Base-by-base conservation (phyloP, 2,888 invertebrate species). In the Tinea trinotella region DNA sequence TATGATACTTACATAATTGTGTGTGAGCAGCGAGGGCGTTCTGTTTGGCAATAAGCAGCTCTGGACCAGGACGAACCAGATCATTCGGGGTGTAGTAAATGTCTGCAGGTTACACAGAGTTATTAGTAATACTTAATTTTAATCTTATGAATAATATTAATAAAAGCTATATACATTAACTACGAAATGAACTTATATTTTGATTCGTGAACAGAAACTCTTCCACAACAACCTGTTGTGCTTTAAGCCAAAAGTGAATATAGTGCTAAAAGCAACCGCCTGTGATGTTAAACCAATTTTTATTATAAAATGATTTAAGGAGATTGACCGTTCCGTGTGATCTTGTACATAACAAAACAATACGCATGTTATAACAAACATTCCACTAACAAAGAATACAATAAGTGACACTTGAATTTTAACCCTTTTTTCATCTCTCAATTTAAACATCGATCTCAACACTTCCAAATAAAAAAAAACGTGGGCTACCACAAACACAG, bases 1-100 rank as follows among this genome's bases (percentile, higher is more conserved):
- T n/a, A n/a, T n/a, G n/a, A n/a, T 30, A 77, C 81, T 74, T 56
- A 85, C 85, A 85, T 54, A 84, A 63, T 57, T 84, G 83, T 60
- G 81, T 75, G 62, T 84, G 84, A 48, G 85, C 85, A 0, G 85
- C 84, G 0, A 85, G 60, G 0, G 84, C 84, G 62, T 85, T 85
- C 59, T 85, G 85, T 54, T 85, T 85, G 1, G 85, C 84, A 55
- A 83, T 85, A 1, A 85, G 68, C 54, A 81, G 60, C 62, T 85
- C 85, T 0, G 85, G 76, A 0, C 85, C 85, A 13, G 55, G 58
- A 54, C 80, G 70, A 0, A 76, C 22, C 24, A 50, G n/a, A 10
- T 50, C 50, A 15, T 24, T 50, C 3, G 13, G 2, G 13, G 13
- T 12, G 50, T 50, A 50, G 50, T 50, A 50, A n/a, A 24, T 13